Conservation (phyloP, 1,140 invertebrate genomes). For the Platyscapa corneri region DNA sequence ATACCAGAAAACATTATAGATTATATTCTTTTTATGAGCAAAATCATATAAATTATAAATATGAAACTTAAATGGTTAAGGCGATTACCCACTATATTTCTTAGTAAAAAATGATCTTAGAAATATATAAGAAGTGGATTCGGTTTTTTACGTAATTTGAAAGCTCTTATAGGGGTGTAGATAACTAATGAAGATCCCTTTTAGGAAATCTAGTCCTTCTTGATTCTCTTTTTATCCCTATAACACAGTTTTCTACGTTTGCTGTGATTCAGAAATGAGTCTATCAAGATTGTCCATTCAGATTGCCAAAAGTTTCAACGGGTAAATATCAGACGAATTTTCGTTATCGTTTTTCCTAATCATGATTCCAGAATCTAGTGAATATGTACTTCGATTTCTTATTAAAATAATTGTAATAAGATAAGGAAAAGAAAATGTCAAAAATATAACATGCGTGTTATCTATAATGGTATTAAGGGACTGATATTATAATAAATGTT, state of each 20-base stretch:
- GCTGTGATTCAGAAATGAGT: not conserved
- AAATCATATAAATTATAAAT: too few relatives aligned
- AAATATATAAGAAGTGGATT: too few relatives aligned
- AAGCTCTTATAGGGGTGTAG: not conserved
- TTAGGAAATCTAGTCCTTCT: not conserved
- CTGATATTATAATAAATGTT: not conserved
- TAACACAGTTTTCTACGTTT: not conserved
- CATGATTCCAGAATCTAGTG: not conserved
- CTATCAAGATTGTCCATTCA: not conserved
- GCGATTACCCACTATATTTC: too few relatives aligned
- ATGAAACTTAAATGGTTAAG: too few relatives aligned
- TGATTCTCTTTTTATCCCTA: not conserved
- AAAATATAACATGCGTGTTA: not conserved
- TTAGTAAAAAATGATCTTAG: too few relatives aligned
- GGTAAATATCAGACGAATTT: not conserved
- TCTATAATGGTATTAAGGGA: not conserved
- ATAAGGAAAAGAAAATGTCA: not conserved
- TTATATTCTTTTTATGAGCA: too few relatives aligned
- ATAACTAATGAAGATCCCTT: constrained; percentile 1
- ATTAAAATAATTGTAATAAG: not conserved
- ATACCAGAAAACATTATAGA: too few relatives aligned
- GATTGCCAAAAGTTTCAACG: not conserved
- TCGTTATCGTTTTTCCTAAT: not conserved
- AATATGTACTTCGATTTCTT: not conserved
- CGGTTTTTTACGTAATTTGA: not conserved